Evolutionary conservation across 2,113 vertebrate genomes (phyloP).

Genomic region (Tragelaphus imberbis): DNA sequence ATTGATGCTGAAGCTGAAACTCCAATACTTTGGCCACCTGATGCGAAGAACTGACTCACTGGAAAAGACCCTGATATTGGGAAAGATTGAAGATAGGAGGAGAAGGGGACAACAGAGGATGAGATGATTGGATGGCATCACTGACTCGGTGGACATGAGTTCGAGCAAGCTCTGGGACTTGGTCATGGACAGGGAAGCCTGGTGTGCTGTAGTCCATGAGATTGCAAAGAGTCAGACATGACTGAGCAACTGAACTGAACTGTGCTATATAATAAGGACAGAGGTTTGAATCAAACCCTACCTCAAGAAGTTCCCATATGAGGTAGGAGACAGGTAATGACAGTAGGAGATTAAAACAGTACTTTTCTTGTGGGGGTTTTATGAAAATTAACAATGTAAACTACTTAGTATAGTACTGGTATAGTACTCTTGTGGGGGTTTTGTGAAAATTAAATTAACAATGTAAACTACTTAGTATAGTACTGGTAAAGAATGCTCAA

Average conservation of each 20-base stretch:
- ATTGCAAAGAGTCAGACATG: not conserved
- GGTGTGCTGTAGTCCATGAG: not conserved
- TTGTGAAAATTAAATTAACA: no score
- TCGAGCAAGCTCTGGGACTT: not conserved
- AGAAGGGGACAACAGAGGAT: not conserved
- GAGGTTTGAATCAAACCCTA: not conserved
- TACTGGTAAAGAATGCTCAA: no score
- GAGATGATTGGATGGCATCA: not conserved
- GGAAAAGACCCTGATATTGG: not conserved
- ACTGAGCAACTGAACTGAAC: not conserved
- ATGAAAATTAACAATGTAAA: not conserved
- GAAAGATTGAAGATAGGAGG: not conserved
- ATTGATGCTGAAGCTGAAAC: not conserved
- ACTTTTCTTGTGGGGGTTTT: not conserved
- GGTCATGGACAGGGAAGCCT: not conserved
- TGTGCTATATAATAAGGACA: not conserved
- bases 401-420: not conserved
- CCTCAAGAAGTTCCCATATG: not conserved
- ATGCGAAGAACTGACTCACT: not conserved
- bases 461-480: no score
- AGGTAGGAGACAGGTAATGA: not conserved
- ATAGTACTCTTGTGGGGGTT: no score
- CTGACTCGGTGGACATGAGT: not conserved
- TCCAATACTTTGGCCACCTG: not conserved
- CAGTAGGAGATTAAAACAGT: not conserved